Conservation (phyloP, 2,888 invertebrate genomes). For the Diadegma fenestrale region DNA sequence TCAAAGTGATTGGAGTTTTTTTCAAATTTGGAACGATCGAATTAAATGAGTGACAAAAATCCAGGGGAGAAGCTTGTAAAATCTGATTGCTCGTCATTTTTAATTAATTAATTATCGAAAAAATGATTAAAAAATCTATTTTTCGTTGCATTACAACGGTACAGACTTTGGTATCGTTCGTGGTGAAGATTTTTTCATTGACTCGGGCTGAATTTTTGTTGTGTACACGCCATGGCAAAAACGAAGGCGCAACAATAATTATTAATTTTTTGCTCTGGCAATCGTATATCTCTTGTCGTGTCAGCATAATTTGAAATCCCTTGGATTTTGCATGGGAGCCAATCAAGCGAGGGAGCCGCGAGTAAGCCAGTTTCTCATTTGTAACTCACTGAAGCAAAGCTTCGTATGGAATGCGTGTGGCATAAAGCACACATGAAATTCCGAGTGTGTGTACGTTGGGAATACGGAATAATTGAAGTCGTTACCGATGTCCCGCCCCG, state of each 20-base stretch:
- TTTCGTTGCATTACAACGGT: too few relatives aligned
- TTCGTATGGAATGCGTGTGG: not conserved
- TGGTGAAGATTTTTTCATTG: not conserved
- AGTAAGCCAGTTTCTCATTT: not conserved
- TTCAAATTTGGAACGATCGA: too few relatives aligned
- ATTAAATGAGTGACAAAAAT: too few relatives aligned
- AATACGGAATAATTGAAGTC: constrained; percentile 73
- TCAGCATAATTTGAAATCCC: constrained; percentile 23
- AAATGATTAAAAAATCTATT: too few relatives aligned
- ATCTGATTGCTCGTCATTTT: too few relatives aligned
- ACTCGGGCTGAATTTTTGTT: not conserved
- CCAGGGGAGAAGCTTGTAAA: too few relatives aligned
- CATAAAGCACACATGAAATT: constrained; percentile 33
- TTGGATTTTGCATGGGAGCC: not conserved
- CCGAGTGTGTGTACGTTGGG: constrained; percentile 40
- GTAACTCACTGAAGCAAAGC: not conserved
- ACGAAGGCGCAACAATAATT: not conserved
- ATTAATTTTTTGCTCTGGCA: not conserved
- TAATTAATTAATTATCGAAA: too few relatives aligned
- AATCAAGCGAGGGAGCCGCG: constrained; percentile 11
- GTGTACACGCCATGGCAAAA: not conserved
- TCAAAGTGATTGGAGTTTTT: too few relatives aligned
- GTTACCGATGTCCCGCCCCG: constrained; percentile 73
- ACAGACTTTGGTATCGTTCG: too few relatives aligned
- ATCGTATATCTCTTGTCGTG: not conserved